phyloP scores from a whole-genome alignment of 1,140 invertebrate species.

The Chelonus insularis region DNA sequence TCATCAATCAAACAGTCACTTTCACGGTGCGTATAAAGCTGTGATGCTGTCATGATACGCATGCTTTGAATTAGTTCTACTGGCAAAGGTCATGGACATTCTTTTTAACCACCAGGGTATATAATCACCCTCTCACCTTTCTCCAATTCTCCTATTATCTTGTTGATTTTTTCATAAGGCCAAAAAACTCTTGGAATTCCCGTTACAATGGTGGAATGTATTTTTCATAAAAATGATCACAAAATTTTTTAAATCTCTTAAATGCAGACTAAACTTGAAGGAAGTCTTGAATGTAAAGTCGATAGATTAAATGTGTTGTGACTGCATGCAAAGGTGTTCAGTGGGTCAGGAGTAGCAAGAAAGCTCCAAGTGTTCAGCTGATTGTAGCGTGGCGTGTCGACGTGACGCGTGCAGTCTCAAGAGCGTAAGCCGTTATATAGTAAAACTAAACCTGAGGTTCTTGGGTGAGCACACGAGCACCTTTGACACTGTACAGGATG shows the following conservation, averaged over 20 bases:
- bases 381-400: constrained; percentile 16
- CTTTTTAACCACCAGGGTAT: not conserved
- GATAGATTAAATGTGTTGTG: too few species aligned
- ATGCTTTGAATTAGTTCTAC: constrained; percentile 42
- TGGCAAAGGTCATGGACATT: constrained; percentile 36
- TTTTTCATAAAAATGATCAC: too few species aligned
- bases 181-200: not conserved
- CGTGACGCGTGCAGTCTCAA: constrained; percentile 14
- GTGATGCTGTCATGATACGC: constrained; percentile 41
- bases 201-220: too few species aligned
- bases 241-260: too few species aligned
- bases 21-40: constrained; percentile 37
- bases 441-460: not conserved
- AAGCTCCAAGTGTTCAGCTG: constrained; percentile 12
- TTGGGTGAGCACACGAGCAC: not conserved
- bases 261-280: too few species aligned
- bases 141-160: not conserved
- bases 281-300: too few species aligned
- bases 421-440: not conserved
- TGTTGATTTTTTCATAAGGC: too few species aligned
- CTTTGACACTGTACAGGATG: not conserved
- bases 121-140: not conserved
- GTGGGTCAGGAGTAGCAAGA: constrained; percentile 19
- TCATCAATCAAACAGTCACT: constrained; percentile 42
- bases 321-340: constrained; percentile 7